Base-by-base conservation (phyloP, 2,888 invertebrate species). In the Emmelina monodactyla region DNA sequence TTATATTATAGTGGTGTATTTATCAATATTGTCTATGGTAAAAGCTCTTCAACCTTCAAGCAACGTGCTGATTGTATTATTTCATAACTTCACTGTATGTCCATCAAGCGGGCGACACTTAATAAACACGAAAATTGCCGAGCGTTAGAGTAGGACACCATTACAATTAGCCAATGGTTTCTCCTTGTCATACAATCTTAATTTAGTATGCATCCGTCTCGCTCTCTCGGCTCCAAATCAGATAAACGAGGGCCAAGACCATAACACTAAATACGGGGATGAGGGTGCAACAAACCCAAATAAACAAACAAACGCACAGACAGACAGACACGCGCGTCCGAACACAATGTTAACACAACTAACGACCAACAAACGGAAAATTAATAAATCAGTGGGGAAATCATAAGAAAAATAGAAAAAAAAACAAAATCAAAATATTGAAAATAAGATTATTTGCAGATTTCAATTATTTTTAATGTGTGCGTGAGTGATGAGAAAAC, bases 231-330 rank as follows among this genome's bases (percentile, higher is more conserved):
- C n/a, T n/a, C n/a, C n/a, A n/a, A n/a, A n/a, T n/a, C n/a, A n/a
- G n/a, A n/a, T n/a, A n/a, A n/a, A n/a, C n/a, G n/a, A n/a, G n/a
- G n/a, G n/a, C 12, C n/a, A 14, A 16, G 25, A 22, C 11, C 25
- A 25, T 4, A 15, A 22, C 44, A 38, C 50, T 51, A 51, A 42
- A 44, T 54, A 55, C 47, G 33, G n/a, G 43, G 44, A 42, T 44
- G 37, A 45, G 60, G 58, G 69, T 69, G 59, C 55, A 57, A 62
- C 64, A 57, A 67, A 62, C 62, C 64, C 63, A 62, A 62, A 49
- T 52, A n/a, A n/a, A 37, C 43, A 49, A 51, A 60, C 52, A 14
- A 5, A 54, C 53, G 58, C 54, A 61, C 52, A 49, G 51, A 62
- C 57, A 55, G 41, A 41, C 36, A 57, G 55, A 53, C 53, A 50